Conservation (phyloP, 2,113 vertebrate genomes). For the Oncorhynchus kisutch region DNA sequence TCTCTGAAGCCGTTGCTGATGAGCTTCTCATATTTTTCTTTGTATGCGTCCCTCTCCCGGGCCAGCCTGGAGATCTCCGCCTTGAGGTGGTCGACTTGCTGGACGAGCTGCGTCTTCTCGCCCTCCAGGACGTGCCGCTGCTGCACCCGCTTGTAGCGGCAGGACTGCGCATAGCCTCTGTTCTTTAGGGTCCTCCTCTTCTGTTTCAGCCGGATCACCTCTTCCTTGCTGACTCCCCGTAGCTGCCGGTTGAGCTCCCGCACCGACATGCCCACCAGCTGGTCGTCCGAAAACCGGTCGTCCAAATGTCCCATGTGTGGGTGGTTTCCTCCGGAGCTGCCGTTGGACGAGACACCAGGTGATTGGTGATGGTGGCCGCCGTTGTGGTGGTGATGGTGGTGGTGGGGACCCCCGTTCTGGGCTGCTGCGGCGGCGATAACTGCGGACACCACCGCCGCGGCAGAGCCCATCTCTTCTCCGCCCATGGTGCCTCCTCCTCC, state of each 20-base stretch:
- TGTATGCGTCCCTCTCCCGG: slow-evolving; percentile 98
- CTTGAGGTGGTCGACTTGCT: slow-evolving; percentile 99
- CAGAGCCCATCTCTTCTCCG: slow-evolving; percentile 87
- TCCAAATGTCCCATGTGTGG: slow-evolving; percentile 83
- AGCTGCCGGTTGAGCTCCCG: slow-evolving; percentile 98
- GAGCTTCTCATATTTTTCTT: slow-evolving; percentile 98
- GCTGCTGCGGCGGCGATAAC: slow-evolving; percentile 81
- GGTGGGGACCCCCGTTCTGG: slow-evolving; percentile 78
- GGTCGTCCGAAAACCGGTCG: slow-evolving; percentile 95
- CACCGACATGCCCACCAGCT: slow-evolving; percentile 98
- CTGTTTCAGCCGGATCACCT: slow-evolving; percentile 98
- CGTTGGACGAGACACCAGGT: slow-evolving; percentile 63
- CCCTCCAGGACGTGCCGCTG: slow-evolving; percentile 98
- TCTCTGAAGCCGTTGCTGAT: slow-evolving; percentile 97
- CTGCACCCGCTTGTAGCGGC: slow-evolving; percentile 98
- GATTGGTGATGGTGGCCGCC: slow-evolving; percentile 67
- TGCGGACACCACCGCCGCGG: slow-evolving; percentile 86
- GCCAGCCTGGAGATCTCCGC: slow-evolving; percentile 98
- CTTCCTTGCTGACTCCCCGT: slow-evolving; percentile 96
- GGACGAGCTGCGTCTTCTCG: slow-evolving; percentile 96
- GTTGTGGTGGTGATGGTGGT: slow-evolving; percentile 74
- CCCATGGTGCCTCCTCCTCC: slow-evolving; percentile 80
- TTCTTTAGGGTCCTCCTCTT: slow-evolving; percentile 99
- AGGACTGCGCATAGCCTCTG: slow-evolving; percentile 98
- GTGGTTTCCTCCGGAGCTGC: slow-evolving; percentile 69